phyloP scores from a whole-genome alignment of 2,113 vertebrate species.

The Amazona vittata region DNA sequence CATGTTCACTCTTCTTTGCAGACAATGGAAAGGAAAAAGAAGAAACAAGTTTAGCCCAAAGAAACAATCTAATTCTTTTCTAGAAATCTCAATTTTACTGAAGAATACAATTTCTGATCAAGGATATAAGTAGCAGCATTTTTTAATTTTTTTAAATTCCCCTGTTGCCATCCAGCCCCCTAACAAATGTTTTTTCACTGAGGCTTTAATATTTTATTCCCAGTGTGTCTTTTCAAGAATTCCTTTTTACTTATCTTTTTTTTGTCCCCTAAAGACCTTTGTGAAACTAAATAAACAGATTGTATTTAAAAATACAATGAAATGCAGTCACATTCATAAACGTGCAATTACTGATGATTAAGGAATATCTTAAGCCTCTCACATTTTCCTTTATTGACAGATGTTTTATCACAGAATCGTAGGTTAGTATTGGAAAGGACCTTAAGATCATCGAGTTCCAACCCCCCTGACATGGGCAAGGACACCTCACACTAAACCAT shows the following conservation, averaged over 20 bases:
- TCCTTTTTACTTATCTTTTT: background rate
- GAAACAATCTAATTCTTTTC: background rate
- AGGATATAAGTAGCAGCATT: background rate
- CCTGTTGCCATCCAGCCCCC: background rate
- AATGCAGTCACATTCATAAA: background rate
- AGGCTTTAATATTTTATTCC: background rate
- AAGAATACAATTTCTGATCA: background rate
- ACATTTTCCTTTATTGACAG: background rate
- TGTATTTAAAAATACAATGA: background rate
- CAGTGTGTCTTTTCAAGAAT: background rate
- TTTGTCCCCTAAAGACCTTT: background rate
- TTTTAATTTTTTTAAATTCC: background rate
- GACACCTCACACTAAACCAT: too few species aligned
- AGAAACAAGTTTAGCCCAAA: background rate
- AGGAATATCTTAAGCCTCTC: background rate
- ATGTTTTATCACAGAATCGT: too few species aligned
- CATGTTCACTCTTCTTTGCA: conserved; percentile 23
- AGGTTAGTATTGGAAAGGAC: too few species aligned
- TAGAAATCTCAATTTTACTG: background rate
- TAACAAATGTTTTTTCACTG: background rate
- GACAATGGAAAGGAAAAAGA: background rate
- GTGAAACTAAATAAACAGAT: background rate
- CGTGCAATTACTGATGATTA: rapidly evolving
- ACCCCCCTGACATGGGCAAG: too few species aligned
- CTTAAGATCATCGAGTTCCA: too few species aligned